Evolutionary conservation across 2,888 invertebrate species (phyloP).

Genomic region (Callyntrura guangdongensis): DNA sequence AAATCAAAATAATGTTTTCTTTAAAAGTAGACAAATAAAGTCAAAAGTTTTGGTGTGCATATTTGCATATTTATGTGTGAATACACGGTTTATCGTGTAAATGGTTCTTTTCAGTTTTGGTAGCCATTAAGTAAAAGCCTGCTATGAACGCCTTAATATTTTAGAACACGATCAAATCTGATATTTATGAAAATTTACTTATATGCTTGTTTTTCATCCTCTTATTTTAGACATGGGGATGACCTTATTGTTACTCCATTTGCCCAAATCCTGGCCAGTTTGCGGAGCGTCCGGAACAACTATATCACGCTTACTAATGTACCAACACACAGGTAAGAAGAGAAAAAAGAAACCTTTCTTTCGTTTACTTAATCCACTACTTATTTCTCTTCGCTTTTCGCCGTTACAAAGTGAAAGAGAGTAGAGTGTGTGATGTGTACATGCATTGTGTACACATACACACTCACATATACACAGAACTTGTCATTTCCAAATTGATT

Average conservation of each 20-base stretch:
- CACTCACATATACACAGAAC: background rate
- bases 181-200: slow-evolving; percentile 85
- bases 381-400: background rate
- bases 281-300: slow-evolving; percentile 99
- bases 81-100: too few relatives aligned
- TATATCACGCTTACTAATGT: slow-evolving; percentile 99
- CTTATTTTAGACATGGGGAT: slow-evolving; percentile 95
- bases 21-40: background rate
- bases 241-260: slow-evolving; percentile 99
- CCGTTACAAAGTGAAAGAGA: slow-evolving; percentile 13
- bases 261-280: slow-evolving; percentile 99
- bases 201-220: slow-evolving; percentile 38
- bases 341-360: background rate
- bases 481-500: slow-evolving; percentile 66
- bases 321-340: slow-evolving; percentile 93
- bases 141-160: background rate
- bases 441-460: background rate
- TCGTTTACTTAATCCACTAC: background rate
- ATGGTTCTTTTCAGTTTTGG: background rate
- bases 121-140: background rate
- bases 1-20: background rate
- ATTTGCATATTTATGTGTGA: too few relatives aligned
- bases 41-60: too few relatives aligned
- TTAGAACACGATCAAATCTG: background rate
- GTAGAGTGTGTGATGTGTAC: background rate